A percentile compares a stretch with the other conserved stretches of the same genome.
Evolutionary conservation across 2,797 vertebrate species (phyloP).

Genomic region (Fundulus diaphanus): DNA sequence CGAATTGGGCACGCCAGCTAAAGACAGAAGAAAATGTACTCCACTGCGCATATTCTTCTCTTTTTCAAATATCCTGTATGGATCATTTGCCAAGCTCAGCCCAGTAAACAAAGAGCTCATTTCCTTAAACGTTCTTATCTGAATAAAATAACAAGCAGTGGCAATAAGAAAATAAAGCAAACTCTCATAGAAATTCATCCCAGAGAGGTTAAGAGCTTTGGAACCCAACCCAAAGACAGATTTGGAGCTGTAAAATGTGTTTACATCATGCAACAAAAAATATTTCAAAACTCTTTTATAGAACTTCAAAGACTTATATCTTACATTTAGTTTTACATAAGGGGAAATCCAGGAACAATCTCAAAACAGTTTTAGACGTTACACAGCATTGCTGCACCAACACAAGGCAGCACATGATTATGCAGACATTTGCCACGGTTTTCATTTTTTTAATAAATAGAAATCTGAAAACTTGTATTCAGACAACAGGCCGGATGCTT

Average conservation of each 20-base stretch:
- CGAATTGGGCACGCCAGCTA: conserved; percentile 58
- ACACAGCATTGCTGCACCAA: too few species aligned
- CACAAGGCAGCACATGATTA: not conserved
- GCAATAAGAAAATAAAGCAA: not conserved
- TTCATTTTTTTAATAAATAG: not conserved
- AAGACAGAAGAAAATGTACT: conserved; percentile 43
- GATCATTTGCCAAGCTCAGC: conserved; percentile 20
- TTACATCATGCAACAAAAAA: not conserved
- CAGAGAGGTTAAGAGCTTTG: not conserved
- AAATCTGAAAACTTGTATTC: not conserved
- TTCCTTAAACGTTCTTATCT: conserved; percentile 13
- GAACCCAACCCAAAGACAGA: not conserved
- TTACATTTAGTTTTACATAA: too few species aligned
- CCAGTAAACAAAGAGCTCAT: conserved; percentile 29
- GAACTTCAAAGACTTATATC: too few species aligned
- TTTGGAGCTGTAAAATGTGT: not conserved
- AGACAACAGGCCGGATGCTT: not conserved
- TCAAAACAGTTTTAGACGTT: too few species aligned
- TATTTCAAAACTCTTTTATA: too few species aligned
- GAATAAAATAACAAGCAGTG: conserved; percentile 6
- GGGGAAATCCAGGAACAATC: too few species aligned
- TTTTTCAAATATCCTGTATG: conserved; percentile 46
- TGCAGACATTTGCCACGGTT: not conserved
- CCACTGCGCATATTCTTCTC: conserved; percentile 28
- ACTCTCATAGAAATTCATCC: not conserved